phyloP scores from a whole-genome alignment of 1,140 invertebrate genomes.

The Ceratina calcarata region DNA sequence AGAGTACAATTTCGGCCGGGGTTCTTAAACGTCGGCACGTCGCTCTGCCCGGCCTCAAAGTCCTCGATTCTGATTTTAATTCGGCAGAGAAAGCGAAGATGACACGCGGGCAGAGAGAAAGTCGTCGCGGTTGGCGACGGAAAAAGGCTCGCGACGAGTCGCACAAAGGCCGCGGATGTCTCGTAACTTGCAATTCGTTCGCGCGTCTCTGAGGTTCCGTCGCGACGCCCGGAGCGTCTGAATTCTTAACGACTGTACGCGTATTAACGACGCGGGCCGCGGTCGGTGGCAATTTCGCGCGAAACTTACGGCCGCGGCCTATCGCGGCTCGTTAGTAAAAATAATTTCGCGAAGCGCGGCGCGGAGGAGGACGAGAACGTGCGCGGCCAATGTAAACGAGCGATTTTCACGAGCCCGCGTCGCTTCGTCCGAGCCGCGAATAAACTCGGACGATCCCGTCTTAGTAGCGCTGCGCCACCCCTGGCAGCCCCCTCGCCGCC shows the following conservation, averaged over 20 bases:
- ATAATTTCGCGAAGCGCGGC: conserved; percentile 51
- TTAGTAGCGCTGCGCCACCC: not conserved
- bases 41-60: not conserved
- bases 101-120: not conserved
- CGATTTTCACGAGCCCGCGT: conserved; percentile 68
- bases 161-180: conserved; percentile 39
- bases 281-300: conserved; percentile 58
- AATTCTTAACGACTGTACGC: conserved; percentile 61
- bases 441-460: conserved; percentile 68
- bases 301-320: conserved; percentile 62
- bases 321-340: conserved; percentile 67
- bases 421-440: conserved; percentile 65
- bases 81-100: not conserved
- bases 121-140: not conserved
- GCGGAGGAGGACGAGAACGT: conserved; percentile 27
- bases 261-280: conserved; percentile 50
- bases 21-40: not conserved
- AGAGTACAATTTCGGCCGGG: not conserved
- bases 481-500: not conserved
- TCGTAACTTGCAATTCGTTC: conserved; percentile 55
- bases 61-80: conserved; percentile 25
- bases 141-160: not conserved
- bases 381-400: conserved; percentile 65
- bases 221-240: conserved; percentile 28
- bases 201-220: conserved; percentile 18